phyloP scores from a whole-genome alignment of 2,888 invertebrate genomes.

The Amiota minor region DNA sequence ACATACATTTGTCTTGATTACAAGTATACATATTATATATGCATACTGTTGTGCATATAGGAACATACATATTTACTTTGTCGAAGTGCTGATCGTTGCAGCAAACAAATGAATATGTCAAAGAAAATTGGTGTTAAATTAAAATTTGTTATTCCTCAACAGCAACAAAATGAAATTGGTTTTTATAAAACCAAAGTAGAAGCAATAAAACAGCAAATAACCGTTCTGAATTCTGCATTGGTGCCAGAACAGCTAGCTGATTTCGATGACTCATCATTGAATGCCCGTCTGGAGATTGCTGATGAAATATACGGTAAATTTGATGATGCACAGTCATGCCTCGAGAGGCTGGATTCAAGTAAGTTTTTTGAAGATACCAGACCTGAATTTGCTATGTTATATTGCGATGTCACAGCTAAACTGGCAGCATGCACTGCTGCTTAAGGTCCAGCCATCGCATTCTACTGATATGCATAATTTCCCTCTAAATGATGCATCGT shows the following conservation, averaged over 20 bases:
- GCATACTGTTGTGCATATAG: not conserved
- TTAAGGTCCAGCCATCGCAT: too few relatives aligned
- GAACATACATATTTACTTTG: too few relatives aligned
- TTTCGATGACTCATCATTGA: too few relatives aligned
- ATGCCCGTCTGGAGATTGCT: too few relatives aligned
- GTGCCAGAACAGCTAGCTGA: not conserved
- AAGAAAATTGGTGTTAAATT: not conserved
- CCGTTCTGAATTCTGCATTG: not conserved
- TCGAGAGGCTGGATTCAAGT: not conserved
- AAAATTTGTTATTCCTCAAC: not conserved
- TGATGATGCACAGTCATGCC: too few relatives aligned
- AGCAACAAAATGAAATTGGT: not conserved
- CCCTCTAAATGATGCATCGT: too few relatives aligned
- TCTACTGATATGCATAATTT: too few relatives aligned
- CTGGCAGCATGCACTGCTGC: too few relatives aligned
- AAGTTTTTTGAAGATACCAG: not conserved
- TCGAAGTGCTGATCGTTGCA: not conserved
- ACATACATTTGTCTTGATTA: not conserved
- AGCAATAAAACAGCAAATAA: not conserved
- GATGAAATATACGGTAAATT: too few relatives aligned
- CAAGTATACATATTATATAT: not conserved
- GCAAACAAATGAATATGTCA: not conserved
- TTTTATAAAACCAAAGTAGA: not conserved
- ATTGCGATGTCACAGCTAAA: not conserved
- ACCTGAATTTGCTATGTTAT: not conserved